These are phyloP conservation scores for Merluccius polli DNA, from an alignment of 2,797 vertebrate species.

Conservation along the genomic window DNA sequence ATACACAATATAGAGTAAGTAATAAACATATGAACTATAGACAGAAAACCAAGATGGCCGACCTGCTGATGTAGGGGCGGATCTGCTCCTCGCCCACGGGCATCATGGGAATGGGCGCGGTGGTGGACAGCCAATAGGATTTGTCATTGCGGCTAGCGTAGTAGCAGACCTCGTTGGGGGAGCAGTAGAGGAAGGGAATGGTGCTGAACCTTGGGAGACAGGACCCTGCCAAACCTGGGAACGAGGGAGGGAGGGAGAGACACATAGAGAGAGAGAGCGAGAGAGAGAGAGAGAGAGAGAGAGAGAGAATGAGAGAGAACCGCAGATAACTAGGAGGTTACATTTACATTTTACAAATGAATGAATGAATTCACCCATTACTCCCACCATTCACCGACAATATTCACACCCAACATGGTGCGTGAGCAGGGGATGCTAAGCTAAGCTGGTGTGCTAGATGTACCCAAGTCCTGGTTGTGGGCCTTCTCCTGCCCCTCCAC, in stretches of 20 bases:
- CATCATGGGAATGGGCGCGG: conserved; percentile 95
- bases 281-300: background rate
- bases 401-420: no score
- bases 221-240: conserved; percentile 88
- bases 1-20: background rate
- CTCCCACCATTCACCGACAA: no score
- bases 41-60: background rate
- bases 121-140: conserved; percentile 97
- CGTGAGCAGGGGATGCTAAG: background rate
- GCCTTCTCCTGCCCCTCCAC: conserved; percentile 96
- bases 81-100: conserved; percentile 83
- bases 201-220: conserved; percentile 93
- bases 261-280: background rate
- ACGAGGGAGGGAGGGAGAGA: background rate
- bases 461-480: conserved; percentile 95
- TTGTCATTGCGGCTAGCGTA: conserved; percentile 93
- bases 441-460: background rate
- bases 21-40: background rate
- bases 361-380: no score
- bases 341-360: no score
- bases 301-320: background rate
- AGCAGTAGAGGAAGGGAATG: conserved; percentile 98
- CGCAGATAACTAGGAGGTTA: no score
- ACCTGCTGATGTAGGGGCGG: conserved; percentile 85
- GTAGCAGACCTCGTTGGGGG: conserved; percentile 87